Percentiles rank a stretch among this genome's conserved stretches.
Evolutionary conservation across 2,888 invertebrate species (phyloP).

Genomic region (Balanococcus diminutus): DNA sequence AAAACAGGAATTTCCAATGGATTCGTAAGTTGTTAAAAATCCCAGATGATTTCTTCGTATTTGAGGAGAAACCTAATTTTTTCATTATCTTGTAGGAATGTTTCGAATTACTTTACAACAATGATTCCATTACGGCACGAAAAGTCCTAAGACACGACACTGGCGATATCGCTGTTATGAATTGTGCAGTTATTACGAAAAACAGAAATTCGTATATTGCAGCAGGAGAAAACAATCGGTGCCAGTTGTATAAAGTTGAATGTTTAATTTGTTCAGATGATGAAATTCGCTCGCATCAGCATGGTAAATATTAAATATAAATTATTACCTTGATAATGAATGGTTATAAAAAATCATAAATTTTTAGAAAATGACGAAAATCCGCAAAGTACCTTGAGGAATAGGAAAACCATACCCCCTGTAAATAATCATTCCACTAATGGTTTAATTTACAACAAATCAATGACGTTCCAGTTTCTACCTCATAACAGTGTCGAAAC

Average conservation of each 20-base stretch:
- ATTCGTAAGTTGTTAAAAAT: constrained; percentile 76
- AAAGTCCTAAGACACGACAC: constrained; percentile 90
- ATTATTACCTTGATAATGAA: background rate
- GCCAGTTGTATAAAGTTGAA: constrained; percentile 79
- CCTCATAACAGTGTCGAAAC: constrained; percentile 83
- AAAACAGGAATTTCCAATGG: constrained; percentile 98
- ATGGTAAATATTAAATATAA: background rate
- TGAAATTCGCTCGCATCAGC: constrained; percentile 28
- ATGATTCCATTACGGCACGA: constrained; percentile 80
- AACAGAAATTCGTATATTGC: constrained; percentile 79
- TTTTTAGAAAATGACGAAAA: constrained; percentile 56
- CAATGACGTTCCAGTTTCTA: constrained; percentile 76
- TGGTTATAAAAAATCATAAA: background rate
- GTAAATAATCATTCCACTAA: constrained; percentile 59
- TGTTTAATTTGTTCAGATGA: constrained; percentile 32
- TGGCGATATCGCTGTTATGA: constrained; percentile 89
- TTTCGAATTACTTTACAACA: constrained; percentile 87
- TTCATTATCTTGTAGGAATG: constrained; percentile 74
- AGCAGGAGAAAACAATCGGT: constrained; percentile 91
- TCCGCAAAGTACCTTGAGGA: constrained; percentile 53
- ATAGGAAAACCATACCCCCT: constrained; percentile 53
- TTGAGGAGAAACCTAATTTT: background rate
- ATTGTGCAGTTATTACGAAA: constrained; percentile 76
- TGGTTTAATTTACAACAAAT: constrained; percentile 63
- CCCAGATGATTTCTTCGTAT: background rate